Conservation (phyloP, 2,888 invertebrate species). For the Drepanosiphum platanoidis region DNA sequence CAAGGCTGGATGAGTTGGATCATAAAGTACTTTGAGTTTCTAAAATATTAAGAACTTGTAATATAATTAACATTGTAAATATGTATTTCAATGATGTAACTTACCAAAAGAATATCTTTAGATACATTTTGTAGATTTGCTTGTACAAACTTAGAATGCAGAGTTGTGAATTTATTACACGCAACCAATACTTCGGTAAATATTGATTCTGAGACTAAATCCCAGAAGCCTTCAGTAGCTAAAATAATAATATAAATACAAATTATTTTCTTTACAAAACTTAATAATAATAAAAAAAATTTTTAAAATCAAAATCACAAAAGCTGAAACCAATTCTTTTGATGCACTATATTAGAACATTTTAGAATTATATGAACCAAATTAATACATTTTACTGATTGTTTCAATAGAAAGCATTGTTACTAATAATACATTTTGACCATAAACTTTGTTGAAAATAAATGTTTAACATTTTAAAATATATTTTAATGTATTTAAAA, state of each 20-base stretch:
- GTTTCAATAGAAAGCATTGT: too few relatives aligned
- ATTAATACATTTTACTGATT: too few relatives aligned
- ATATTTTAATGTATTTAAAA: not conserved
- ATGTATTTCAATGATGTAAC: conserved; percentile 53
- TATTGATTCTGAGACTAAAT: conserved; percentile 68
- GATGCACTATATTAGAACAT: too few relatives aligned
- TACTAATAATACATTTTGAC: too few relatives aligned
- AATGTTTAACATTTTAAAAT: too few relatives aligned
- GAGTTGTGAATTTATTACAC: conserved; percentile 68
- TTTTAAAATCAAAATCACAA: too few relatives aligned
- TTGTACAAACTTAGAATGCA: conserved; percentile 70
- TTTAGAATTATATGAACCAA: too few relatives aligned
- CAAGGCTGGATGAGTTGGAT: conserved; percentile 72
- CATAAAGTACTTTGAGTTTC: conserved; percentile 71
- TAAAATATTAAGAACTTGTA: conserved; percentile 65
- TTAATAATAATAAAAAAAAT: too few relatives aligned
- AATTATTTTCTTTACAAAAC: too few relatives aligned
- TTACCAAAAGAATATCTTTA: conserved; percentile 71
- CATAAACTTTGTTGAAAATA: too few relatives aligned
- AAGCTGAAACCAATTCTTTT: too few relatives aligned
- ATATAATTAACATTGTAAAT: conserved; percentile 62
- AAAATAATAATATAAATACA: conserved; percentile 49
- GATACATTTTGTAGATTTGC: conserved; percentile 71
- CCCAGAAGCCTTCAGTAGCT: conserved; percentile 69
- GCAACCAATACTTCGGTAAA: conserved; percentile 69